Evolutionary conservation across 2,888 invertebrate species (phyloP), one percentile per base, ranked within the genome.

Genomic region (Glyphotaelius pellucidus): DNA sequence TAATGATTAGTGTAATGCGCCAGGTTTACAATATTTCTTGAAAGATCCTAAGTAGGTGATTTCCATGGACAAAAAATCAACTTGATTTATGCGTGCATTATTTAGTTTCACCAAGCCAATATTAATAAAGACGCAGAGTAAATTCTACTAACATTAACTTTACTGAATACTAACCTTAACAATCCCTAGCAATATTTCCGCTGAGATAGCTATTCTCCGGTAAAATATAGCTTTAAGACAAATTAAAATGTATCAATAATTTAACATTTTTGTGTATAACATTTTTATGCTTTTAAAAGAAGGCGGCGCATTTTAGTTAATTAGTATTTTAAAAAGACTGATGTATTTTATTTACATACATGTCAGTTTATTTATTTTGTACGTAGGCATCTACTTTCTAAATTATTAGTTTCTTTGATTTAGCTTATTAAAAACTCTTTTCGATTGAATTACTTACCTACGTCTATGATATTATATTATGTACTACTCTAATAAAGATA

Each of bases 151-250:
- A 52, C 35, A 14, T 79, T 79, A 67, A 52, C 25, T 90, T 31
- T 52, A 89, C n/a, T 47, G 19, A 79, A 31, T 11, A 89, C 67
- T 42, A 80, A 35, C 38, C 25, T n/a, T 42, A 89, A 89, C 31
- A 31, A 79, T 91, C 87, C 25, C 80, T 91, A 81, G 91, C 91
- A 83, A 85, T 91, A 91, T 88, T 88, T 92, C 86, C 80, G 25
- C 52, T 86, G 88, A 81, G 80, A 67, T 88, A 87, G 67, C 31
- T 80, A 84, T 32, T 93, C 93, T 93, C 93, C 92, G 93, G 93
- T 93, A 92, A 92, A 92, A 89, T 92, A 93, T 92, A 92, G 93
- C 93, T 93, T 93, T 93, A 93, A 93, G 91, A 79, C 30, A 47
- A 31, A 15, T 87, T 83, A 35, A 83, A 67, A 31, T 52, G 47